Base-by-base conservation (phyloP, 2,797 vertebrate species). In the Sebastes iracundus region DNA sequence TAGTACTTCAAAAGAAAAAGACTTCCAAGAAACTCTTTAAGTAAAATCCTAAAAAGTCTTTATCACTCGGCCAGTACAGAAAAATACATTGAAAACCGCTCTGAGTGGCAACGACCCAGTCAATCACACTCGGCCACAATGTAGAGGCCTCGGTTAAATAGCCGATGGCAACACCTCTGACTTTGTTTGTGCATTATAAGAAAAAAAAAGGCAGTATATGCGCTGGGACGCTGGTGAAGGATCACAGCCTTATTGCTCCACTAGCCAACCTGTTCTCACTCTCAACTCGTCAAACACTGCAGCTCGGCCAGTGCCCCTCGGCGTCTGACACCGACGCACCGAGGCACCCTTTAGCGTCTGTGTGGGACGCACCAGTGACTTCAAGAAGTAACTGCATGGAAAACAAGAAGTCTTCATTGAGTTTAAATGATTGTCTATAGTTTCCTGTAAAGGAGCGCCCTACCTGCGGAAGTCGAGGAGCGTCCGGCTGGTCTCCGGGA, bases 401-500 rank as follows among this genome's bases (percentile, higher is more conserved):
- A 58, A 46, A 30, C 22, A 27, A 49, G 8, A 72, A 12, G 22
- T 14, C 25, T 52, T 12, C 3, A 16, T 35, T 69, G 5, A 18
- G 14, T 28, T 35, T 60, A 0, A 46, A 30, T 14, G 2, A 1
- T 6, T 10, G 56, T 28, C 28, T 13, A n/a, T 11, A 18, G 27
- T 60, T 18, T 1, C 0, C 13, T 27, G 0, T 1, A 7, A 46
- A 76, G 72, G 38, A 33, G 35, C 4, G 81, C 64, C 90, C 84
- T 97, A 99, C 99, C 99, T 98, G 97, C 98, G 99, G 95, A 99
- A 99, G 90, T 99, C 99, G 72, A 99, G 96, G 1, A 99, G 97
- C 0, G 96, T 96, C 83, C 97, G 94, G 32, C 97, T 97, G 80
- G 96, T 97, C 77, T 97, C 93, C 0, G 99, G 99, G 69, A 97